Conservation (phyloP, 2,888 invertebrate genomes). For the Steinernema carpocapsae region DNA sequence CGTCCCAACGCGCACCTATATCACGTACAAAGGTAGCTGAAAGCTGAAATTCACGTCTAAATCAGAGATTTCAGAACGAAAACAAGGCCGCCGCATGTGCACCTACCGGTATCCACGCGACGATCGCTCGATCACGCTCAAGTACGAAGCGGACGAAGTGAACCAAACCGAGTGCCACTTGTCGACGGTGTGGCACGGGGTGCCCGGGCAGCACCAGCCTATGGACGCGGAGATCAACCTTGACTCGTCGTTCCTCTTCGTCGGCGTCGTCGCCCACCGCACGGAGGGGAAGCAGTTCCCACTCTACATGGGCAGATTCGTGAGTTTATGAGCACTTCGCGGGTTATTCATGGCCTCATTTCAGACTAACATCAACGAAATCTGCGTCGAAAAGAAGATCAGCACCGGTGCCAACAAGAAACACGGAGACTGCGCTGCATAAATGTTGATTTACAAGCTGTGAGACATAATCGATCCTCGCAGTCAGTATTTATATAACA, state of each 20-base stretch:
- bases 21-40: not conserved
- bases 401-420: too few species aligned
- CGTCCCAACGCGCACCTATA: not conserved
- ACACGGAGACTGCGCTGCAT: too few species aligned
- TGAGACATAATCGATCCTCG: too few species aligned
- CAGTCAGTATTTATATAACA: too few species aligned
- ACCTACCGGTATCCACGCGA: not conserved
- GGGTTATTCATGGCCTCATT: too few species aligned
- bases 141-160: not conserved
- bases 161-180: not conserved
- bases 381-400: too few species aligned
- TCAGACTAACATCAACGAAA: conserved; percentile 6
- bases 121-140: not conserved
- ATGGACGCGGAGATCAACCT: conserved; percentile 19
- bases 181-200: not conserved
- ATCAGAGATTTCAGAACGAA: not conserved
- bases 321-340: not conserved
- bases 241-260: conserved; percentile 5
- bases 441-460: too few species aligned
- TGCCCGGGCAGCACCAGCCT: not conserved
- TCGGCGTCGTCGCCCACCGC: not conserved
- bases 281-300: not conserved
- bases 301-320: conserved; percentile 9
- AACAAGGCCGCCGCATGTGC: not conserved
- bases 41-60: not conserved